A percentile compares a stretch with the other conserved stretches of the same genome.
These are phyloP conservation scores for Lycophotia porphyrea DNA, from an alignment of 2,888 invertebrate genomes.

Conservation along the genomic window DNA sequence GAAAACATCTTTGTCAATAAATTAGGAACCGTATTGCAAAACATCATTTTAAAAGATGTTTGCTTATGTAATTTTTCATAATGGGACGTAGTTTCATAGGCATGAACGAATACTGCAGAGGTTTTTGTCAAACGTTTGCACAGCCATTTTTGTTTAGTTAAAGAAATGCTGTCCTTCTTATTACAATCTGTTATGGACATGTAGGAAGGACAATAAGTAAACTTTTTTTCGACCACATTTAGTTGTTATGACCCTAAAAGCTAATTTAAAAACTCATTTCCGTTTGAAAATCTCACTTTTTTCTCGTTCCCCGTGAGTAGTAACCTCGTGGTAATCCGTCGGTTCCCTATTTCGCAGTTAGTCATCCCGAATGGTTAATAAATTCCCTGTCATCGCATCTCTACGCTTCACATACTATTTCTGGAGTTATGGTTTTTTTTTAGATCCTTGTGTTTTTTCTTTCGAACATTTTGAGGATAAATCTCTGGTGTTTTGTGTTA, in stretches of 20 bases:
- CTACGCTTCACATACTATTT: conserved; percentile 82
- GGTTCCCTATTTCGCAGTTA: conserved; percentile 82
- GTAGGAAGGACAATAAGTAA: neutral
- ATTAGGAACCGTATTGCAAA: neutral
- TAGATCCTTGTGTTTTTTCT: conserved; percentile 59
- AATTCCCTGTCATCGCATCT: conserved; percentile 87
- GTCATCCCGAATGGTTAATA: conserved; percentile 88
- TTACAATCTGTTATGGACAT: neutral
- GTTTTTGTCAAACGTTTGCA: neutral
- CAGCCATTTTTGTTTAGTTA: neutral
- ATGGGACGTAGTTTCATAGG: neutral
- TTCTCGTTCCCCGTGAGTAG: conserved; percentile 33
- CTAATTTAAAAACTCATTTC: conserved; percentile 16
- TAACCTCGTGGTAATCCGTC: conserved; percentile 63
- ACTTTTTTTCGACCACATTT: neutral
- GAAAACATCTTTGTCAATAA: neutral
- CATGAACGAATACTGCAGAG: neutral
- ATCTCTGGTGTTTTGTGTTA: conserved; percentile 53
- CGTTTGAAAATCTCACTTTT: conserved; percentile 34
- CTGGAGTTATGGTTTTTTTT: conserved; percentile 72
- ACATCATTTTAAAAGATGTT: neutral
- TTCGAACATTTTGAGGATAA: conserved; percentile 65
- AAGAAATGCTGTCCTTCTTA: neutral
- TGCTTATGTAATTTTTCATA: neutral
- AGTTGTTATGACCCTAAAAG: neutral